A percentile compares a stretch with the other conserved stretches of the same genome.
phyloP scores from a whole-genome alignment of 2,797 vertebrate genomes.

The Hippoglossus hippoglossus region DNA sequence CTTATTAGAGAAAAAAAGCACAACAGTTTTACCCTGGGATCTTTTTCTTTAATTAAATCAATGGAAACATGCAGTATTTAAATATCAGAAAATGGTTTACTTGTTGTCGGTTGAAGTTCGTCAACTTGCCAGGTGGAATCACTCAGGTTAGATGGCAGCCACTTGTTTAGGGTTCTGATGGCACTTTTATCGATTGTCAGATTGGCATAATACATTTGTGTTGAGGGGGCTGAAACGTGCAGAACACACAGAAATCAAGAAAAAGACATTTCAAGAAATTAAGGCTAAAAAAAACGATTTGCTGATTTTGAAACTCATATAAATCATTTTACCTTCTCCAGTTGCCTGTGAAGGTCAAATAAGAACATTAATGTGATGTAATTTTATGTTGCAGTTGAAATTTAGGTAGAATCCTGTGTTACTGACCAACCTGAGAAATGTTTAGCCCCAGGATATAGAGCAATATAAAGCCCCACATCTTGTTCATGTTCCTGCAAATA shows the following conservation, averaged over 20 bases:
- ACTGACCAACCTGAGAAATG: conserved; percentile 58
- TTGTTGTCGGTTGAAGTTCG: conserved; percentile 42
- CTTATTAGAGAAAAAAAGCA: conserved; percentile 39
- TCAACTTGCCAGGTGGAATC: accelerated
- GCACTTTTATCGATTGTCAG: conserved; percentile 52
- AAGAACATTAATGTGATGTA: not conserved
- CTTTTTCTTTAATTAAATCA: not conserved
- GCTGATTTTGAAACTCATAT: not conserved
- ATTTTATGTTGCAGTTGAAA: not conserved
- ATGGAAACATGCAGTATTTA: not conserved
- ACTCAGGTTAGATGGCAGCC: accelerated
- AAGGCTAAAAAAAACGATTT: not conserved
- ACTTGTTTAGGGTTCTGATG: accelerated
- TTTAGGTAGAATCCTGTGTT: not conserved
- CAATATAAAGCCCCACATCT: conserved; percentile 63
- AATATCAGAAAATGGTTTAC: conserved; percentile 50
- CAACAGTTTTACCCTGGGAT: not conserved
- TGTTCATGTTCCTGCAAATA: conserved; percentile 59
- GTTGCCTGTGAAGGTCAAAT: conserved; percentile 36
- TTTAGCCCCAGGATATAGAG: conserved; percentile 51
- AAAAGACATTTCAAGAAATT: not conserved
- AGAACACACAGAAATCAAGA: conserved; percentile 12
- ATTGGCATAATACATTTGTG: conserved; percentile 61
- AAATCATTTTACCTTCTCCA: conserved; percentile 18
- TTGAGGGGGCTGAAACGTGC: conserved; percentile 51